Base-by-base conservation (phyloP, 2,113 vertebrate species). In the Chaetorhynchus papuensis region DNA sequence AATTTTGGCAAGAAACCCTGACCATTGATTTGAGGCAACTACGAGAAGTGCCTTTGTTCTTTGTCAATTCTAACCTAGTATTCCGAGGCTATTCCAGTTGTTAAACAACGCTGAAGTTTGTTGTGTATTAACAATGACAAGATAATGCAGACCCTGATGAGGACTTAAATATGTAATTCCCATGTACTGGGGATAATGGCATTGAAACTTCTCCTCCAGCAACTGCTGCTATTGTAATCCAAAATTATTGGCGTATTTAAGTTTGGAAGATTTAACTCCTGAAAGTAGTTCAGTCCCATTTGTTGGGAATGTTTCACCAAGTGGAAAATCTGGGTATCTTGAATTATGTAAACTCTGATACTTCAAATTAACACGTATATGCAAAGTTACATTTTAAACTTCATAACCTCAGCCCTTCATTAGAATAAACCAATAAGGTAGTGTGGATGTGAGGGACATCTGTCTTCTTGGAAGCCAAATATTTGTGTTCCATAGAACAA, bases 51-150 rank as follows among this genome's bases (percentile, higher is more conserved):
- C 26, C 15, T 64, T 49, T 60, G 35, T 44, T 78, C 10, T 1
- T 57, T 4, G 0, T n/a, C 13, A 31, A 0, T 70, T 42, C 24
- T 0, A 0, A 66, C 13, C 18, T 47, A 3, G 3, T 41, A 26
- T 47, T 88, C 19, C 0, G 30, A 79, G 57, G 17, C 41, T 6
- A 1, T 78, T 91, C 13, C 31, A 10, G n/a, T 23, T 93, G 78
- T 79, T 66, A 49, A 72, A 69, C 9, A 24, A 16, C 30, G 2
- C 0, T 44, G 31, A 30, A n/a, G 60, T 66, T 75, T 0, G 8
- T 37, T 68, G 44, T 75, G 47, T 59, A 7, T n/a, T 64, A 49
- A 23, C 37, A 49, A 7, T 30, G 66, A 69, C 23, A n/a, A 76
- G 81, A 22, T 69, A 72, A 79, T 12, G 10, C 56, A 64, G 37